A percentile compares a stretch with the other conserved stretches of the same genome.
Conservation (phyloP, 1,140 invertebrate species). For the Aporrectodea caliginosa region DNA sequence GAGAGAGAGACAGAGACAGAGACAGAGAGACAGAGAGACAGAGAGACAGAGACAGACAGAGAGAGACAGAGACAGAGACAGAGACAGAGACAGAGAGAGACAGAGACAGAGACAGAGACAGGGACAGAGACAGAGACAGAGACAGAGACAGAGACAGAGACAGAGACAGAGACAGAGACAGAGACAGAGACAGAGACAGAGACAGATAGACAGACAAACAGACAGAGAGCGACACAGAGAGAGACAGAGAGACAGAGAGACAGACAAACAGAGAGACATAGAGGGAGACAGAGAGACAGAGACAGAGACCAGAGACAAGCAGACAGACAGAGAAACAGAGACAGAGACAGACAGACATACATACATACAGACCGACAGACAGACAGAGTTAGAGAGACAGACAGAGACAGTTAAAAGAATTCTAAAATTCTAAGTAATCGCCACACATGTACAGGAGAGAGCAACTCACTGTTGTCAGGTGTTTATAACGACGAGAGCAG, state of each 20-base stretch:
- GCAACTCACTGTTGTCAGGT: too few species aligned
- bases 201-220: too few species aligned
- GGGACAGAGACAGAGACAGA: too few species aligned
- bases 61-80: slow-evolving; percentile 12
- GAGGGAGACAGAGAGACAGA: neutral
- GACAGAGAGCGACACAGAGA: too few species aligned
- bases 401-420: too few species aligned
- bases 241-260: too few species aligned
- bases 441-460: too few species aligned
- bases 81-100: slow-evolving; percentile 8
- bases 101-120: neutral
- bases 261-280: neutral
- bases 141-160: neutral
- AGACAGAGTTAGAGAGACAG: too few species aligned
- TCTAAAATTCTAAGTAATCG: too few species aligned
- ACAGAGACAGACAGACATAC: too few species aligned
- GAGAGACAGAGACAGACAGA: slow-evolving; percentile 5
- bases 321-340: neutral
- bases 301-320: neutral
- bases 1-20: neutral
- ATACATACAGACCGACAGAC: too few species aligned
- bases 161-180: neutral
- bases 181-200: neutral
- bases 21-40: slow-evolving; percentile 22
- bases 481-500: too few species aligned